phyloP scores from a whole-genome alignment of 1,140 invertebrate genomes.

The Drosophila nikananu region DNA sequence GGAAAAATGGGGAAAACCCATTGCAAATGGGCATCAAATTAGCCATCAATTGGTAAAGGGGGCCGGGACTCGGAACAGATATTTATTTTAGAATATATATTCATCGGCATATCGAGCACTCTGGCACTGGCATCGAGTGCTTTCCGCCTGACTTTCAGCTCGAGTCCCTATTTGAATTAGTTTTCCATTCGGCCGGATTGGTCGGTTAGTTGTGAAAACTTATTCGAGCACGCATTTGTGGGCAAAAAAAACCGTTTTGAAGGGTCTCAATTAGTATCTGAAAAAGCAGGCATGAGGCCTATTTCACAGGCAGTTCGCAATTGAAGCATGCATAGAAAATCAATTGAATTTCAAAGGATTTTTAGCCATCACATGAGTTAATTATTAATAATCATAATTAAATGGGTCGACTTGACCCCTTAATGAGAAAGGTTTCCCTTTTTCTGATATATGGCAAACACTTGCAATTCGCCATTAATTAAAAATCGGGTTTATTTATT shows the following conservation, averaged over 20 bases:
- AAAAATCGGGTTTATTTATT: not conserved
- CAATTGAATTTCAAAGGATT: conserved; percentile 15
- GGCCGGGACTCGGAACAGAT: conserved; percentile 55
- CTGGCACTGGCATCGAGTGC: conserved; percentile 41
- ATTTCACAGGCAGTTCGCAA: not conserved
- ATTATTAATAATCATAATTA: conserved; percentile 6
- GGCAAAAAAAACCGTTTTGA: no score
- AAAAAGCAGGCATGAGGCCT: not conserved
- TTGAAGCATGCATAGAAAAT: conserved; percentile 12
- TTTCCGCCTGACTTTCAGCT: conserved; percentile 67
- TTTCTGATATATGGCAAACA: not conserved
- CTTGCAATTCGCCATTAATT: not conserved
- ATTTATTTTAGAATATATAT: conserved; percentile 78
- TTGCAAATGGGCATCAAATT: conserved; percentile 70
- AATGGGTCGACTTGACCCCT: not conserved
- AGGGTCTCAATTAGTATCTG: conserved; percentile 22
- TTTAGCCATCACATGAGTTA: not conserved
- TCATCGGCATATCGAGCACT: conserved; percentile 40
- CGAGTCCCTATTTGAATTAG: conserved; percentile 75
- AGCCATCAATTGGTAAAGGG: conserved; percentile 61
- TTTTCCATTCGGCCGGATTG: conserved; percentile 53
- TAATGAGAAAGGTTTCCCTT: not conserved
- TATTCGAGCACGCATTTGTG: conserved; percentile 71
- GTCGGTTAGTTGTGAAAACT: conserved; percentile 57
- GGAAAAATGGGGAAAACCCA: conserved; percentile 35